A percentile compares a stretch with the other conserved stretches of the same genome.
Evolutionary conservation across 2,888 invertebrate species (phyloP).

Genomic region (Xestobium rufovillosum): DNA sequence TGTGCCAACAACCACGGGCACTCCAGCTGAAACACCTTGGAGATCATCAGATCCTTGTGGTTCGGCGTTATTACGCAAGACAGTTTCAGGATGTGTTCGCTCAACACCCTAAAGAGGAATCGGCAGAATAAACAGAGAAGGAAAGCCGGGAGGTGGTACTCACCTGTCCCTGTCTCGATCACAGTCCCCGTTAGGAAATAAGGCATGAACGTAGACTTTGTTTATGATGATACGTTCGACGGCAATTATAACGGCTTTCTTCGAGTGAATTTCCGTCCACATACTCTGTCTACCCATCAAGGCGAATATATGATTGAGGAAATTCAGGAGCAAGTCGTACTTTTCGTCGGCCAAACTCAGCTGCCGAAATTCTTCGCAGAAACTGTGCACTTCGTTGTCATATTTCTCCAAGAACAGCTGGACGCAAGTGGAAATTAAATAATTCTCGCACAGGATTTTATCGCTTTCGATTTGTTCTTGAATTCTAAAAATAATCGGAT

Average conservation of each 20-base stretch:
- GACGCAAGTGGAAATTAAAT: constrained; percentile 68
- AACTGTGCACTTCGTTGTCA: constrained; percentile 63
- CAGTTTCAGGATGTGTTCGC: constrained; percentile 82
- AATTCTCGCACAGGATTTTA: constrained; percentile 63
- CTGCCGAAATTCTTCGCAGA: constrained; percentile 72
- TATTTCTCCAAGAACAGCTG: constrained; percentile 74
- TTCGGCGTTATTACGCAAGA: constrained; percentile 65
- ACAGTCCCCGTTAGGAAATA: constrained; percentile 96
- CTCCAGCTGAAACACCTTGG: constrained; percentile 77
- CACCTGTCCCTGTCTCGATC: constrained; percentile 87
- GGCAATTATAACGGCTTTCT: constrained; percentile 70
- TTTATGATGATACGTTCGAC: constrained; percentile 90
- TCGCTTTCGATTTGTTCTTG: constrained; percentile 57
- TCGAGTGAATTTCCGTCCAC: constrained; percentile 66
- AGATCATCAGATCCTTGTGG: constrained; percentile 75
- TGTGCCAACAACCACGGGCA: constrained; percentile 96
- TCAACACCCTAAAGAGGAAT: constrained; percentile 58
- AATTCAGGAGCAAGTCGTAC: constrained; percentile 77
- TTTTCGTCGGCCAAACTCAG: constrained; percentile 84
- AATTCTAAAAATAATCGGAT: background rate
- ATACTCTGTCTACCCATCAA: constrained; percentile 64
- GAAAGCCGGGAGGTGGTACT: constrained; percentile 35
- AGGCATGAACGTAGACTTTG: constrained; percentile 81
- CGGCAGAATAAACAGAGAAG: constrained; percentile 9
- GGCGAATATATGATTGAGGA: constrained; percentile 61